Percentiles rank a stretch among this genome's conserved stretches.
These are phyloP conservation scores for Leuciscus idus DNA, from an alignment of 2,113 vertebrate species.

Conservation along the genomic window DNA sequence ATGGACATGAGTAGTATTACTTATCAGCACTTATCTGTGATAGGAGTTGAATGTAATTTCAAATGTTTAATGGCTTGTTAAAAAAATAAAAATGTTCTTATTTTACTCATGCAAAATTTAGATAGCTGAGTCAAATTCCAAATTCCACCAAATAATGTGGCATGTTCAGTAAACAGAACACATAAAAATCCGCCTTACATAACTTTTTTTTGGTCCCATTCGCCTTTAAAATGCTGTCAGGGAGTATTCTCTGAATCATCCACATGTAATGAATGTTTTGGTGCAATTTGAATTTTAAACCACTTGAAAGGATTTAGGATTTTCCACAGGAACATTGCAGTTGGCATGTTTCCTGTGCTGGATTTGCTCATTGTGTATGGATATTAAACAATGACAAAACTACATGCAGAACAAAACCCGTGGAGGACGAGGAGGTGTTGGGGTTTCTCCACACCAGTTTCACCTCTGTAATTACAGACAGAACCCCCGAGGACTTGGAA, in stretches of 20 bases:
- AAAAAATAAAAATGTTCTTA: background rate
- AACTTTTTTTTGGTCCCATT: conserved; percentile 1
- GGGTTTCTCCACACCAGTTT: conserved; percentile 10
- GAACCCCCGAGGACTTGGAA: background rate
- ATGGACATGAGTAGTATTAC: background rate
- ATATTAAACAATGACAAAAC: conserved; percentile 27
- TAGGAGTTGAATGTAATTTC: background rate
- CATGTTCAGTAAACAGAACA: conserved; percentile 24
- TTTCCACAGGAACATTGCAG: conserved; percentile 19
- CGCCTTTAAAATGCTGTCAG: background rate
- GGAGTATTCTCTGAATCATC: background rate
- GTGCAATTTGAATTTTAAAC: conserved; percentile 23
- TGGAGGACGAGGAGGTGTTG: background rate
- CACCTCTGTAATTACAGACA: background rate
- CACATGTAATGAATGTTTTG: conserved; percentile 30
- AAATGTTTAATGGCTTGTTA: background rate
- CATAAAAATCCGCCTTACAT: conserved; percentile 16
- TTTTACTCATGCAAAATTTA: background rate
- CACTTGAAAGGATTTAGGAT: conserved; percentile 21
- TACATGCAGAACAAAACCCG: background rate
- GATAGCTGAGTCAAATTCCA: background rate
- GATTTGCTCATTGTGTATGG: conserved; percentile 2
- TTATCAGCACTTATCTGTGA: conserved; percentile 27
- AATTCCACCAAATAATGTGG: background rate
- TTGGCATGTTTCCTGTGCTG: background rate